These are phyloP conservation scores for Prionace glauca DNA, from an alignment of 2,797 vertebrate species.

Conservation along the genomic window DNA sequence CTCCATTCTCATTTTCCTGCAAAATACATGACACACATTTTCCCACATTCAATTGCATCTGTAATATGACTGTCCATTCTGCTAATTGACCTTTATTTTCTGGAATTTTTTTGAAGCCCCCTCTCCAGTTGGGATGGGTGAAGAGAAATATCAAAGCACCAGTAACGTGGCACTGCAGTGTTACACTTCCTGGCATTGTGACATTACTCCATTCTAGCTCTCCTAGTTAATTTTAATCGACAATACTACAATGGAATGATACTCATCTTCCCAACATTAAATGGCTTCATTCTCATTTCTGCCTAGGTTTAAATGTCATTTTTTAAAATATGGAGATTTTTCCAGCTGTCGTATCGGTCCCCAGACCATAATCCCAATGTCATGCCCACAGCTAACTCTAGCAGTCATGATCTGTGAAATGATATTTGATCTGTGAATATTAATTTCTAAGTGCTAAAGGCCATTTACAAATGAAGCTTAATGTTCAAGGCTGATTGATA, in stretches of 20 bases:
- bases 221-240: neutral
- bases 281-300: neutral
- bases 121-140: neutral
- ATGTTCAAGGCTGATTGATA: neutral
- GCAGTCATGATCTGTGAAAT: neutral
- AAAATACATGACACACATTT: neutral
- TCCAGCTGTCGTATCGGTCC: neutral
- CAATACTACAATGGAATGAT: neutral
- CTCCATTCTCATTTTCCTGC: neutral
- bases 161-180: neutral
- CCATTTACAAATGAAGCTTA: neutral
- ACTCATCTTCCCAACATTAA: neutral
- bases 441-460: conserved; percentile 16
- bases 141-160: neutral
- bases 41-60: neutral
- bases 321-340: neutral
- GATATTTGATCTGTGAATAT: neutral
- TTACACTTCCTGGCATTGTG: neutral
- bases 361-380: neutral
- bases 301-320: neutral
- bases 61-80: neutral
- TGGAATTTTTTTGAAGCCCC: neutral
- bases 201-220: neutral
- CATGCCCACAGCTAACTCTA: neutral
- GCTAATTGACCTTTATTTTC: neutral